Evolutionary conservation across 2,113 vertebrate species (phyloP), one percentile per base, ranked within the genome.

Genomic region (Patagioenas fasciata): DNA sequence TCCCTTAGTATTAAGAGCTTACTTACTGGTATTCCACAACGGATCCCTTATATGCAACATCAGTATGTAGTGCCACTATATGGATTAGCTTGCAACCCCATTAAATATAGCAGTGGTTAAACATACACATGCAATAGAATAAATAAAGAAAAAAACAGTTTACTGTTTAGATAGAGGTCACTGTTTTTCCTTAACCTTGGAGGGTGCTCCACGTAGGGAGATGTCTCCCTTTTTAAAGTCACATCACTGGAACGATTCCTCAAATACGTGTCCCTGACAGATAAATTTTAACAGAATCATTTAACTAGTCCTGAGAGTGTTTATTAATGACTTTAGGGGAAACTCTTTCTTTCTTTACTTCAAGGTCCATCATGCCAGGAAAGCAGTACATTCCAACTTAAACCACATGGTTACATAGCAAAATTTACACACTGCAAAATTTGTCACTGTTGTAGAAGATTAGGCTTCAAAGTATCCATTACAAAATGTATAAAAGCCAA

Each of bases 51-150:
- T 6, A 23, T 6, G 5, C 7, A 54, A 24, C 15, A 40, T 15
- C 57, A 47, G 9, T 29, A 4, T 13, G 7, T 26, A 36, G 20
- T 36, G n/a, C 29, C 4, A 13, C 17, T 47, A 31, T 0, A 0
- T 8, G 15, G 36, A 62, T 4, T 28, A 74, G 16, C 2, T 34
- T 18, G 80, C 5, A 72, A 29, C 44, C 13, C 42, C 47, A 28
- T 58, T 70, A 92, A 80, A 34, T 29, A 18, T 0, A 71, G 17
- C 20, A 69, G 12, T 28, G 17, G 7, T 24, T 82, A 58, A 94
- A 40, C 2, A 32, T 40, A 66, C 20, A 24, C 1, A 2, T 2
- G 4, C 15, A 79, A 60, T 0, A 64, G n/a, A 26, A 42, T 40
- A 54, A 36, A 58, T 16, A 34, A 47, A 11, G 15, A 40, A 89